A percentile compares a stretch with the other conserved stretches of the same genome.
Evolutionary conservation across 2,888 invertebrate species (phyloP).

Genomic region (Melieria omissa): DNA sequence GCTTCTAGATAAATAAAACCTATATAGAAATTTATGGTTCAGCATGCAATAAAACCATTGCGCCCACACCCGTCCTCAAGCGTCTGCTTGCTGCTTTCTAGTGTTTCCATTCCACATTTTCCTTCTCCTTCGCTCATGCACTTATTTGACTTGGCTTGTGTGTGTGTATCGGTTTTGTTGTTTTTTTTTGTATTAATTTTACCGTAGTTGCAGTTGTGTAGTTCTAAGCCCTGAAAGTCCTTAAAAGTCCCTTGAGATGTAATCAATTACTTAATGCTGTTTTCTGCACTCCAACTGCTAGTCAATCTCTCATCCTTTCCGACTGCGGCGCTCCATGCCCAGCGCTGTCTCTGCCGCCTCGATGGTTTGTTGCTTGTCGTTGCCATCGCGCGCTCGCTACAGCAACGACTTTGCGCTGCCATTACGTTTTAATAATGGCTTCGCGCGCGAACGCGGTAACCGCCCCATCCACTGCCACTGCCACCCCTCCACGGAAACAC

Average conservation of each 20-base stretch:
- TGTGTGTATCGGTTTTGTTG: not conserved
- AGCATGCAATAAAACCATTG: slow-evolving; percentile 45
- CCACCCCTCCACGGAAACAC: not conserved
- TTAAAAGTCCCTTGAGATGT: slow-evolving; percentile 65
- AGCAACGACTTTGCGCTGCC: slow-evolving; percentile 39
- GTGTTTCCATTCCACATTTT: not conserved
- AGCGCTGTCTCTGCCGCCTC: no score
- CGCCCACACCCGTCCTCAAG: not conserved
- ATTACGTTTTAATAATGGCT: slow-evolving; percentile 62
- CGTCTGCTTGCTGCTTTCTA: not conserved
- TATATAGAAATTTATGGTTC: slow-evolving; percentile 59
- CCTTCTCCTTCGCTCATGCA: no score
- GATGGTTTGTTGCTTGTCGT: no score
- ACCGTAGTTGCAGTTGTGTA: no score
- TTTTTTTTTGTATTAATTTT: no score
- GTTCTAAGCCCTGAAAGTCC: slow-evolving; percentile 40
- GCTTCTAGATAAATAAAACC: slow-evolving; percentile 47
- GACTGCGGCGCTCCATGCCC: no score
- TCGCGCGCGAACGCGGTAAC: slow-evolving; percentile 42
- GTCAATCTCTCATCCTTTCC: no score
- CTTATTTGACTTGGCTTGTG: not conserved
- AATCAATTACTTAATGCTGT: slow-evolving; percentile 66
- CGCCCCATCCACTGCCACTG: slow-evolving; percentile 25
- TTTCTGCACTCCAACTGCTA: slow-evolving; percentile 19
- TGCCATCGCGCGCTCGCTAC: no score